phyloP scores from a whole-genome alignment of 2,888 invertebrate genomes.

The Byasa hedistus region DNA sequence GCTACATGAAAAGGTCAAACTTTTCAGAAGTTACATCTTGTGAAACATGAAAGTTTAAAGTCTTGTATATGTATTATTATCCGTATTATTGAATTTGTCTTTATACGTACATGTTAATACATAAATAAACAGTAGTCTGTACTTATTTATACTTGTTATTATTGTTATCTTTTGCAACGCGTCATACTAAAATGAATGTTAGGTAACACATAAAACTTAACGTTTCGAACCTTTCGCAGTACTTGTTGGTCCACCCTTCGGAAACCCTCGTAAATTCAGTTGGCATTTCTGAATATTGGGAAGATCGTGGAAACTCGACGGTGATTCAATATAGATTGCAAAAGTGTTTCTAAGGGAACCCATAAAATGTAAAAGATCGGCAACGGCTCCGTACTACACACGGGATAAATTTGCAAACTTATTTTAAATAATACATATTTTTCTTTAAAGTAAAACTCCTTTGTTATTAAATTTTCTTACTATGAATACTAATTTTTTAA shows the following conservation, averaged over 20 bases:
- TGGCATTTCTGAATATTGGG: constrained; percentile 23
- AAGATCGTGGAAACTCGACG: constrained; percentile 22
- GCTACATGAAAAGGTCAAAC: not conserved
- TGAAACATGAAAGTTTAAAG: not conserved
- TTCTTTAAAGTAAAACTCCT: too few species aligned
- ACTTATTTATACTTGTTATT: too few species aligned
- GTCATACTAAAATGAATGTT: not conserved
- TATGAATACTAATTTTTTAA: too few species aligned
- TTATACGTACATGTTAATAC: too few species aligned
- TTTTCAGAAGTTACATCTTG: not conserved
- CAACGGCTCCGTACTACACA: not conserved
- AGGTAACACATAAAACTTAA: not conserved
- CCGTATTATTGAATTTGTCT: too few species aligned
- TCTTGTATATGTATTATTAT: too few species aligned
- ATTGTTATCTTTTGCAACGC: not conserved
- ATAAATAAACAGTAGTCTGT: too few species aligned
- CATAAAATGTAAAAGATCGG: constrained; percentile 24
- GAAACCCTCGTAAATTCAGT: constrained; percentile 25
- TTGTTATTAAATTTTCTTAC: too few species aligned
- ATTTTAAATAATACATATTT: not conserved
- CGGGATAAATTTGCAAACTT: not conserved
- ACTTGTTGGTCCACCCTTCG: constrained; percentile 21
- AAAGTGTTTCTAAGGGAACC: constrained; percentile 23
- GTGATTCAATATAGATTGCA: constrained; percentile 29
- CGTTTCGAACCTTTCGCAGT: constrained; percentile 7